Evolutionary conservation across 2,888 invertebrate species (phyloP).

Genomic region (Apotomis turbidana): DNA sequence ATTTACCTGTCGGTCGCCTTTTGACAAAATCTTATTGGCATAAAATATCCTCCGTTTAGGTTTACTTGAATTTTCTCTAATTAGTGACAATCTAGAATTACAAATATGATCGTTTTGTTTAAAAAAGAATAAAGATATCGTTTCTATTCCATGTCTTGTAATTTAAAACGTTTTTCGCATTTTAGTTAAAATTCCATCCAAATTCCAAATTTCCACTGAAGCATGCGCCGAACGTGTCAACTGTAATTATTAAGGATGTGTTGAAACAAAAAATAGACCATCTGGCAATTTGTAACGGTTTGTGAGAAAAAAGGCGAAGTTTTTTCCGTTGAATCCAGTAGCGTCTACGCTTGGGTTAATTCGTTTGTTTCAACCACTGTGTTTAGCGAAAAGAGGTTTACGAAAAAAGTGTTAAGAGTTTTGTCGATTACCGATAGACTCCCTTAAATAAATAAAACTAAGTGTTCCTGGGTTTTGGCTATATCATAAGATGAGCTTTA

Average conservation of each 20-base stretch:
- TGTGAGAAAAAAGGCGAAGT: constrained; percentile 67
- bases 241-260: constrained; percentile 67
- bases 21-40: too few species aligned
- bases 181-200: constrained; percentile 33
- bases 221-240: constrained; percentile 69
- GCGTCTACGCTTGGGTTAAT: constrained; percentile 69
- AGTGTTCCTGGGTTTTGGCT: background rate
- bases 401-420: background rate
- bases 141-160: constrained; percentile 8
- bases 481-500: too few species aligned
- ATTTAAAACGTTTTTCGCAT: constrained; percentile 25
- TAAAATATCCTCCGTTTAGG: too few species aligned
- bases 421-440: background rate
- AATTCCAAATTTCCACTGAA: constrained; percentile 63
- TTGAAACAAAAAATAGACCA: constrained; percentile 75
- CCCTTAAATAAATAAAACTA: background rate
- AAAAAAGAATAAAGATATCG: background rate
- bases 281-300: constrained; percentile 78
- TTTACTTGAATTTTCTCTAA: too few species aligned
- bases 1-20: too few species aligned
- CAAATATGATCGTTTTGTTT: background rate
- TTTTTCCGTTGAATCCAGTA: constrained; percentile 76
- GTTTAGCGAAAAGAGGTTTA: constrained; percentile 42
- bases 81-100: background rate
- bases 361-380: constrained; percentile 57